A percentile compares a stretch with the other conserved stretches of the same genome.
Evolutionary conservation across 1,140 invertebrate genomes (phyloP).

Genomic region (Temnothorax nylanderi): DNA sequence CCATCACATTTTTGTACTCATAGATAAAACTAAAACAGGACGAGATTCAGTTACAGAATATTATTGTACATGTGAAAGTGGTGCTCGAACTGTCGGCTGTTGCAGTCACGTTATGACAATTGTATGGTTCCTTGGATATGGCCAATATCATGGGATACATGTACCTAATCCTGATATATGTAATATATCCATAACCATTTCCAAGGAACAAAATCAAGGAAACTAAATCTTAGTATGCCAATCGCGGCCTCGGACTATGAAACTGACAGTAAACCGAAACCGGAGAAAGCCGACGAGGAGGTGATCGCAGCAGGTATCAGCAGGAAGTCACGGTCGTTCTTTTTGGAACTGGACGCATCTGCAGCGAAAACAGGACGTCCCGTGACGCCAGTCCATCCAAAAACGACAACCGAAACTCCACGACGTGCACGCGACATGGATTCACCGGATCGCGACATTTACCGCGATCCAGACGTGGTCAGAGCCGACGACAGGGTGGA

Average conservation of each 20-base stretch:
- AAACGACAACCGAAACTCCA: constrained; percentile 84
- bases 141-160: too few species aligned
- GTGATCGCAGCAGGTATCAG: constrained; percentile 95
- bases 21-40: too few species aligned
- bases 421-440: constrained; percentile 87
- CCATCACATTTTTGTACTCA: too few species aligned
- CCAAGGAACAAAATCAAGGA: too few species aligned
- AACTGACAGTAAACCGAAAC: constrained; percentile 84
- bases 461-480: constrained; percentile 91
- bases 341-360: constrained; percentile 93
- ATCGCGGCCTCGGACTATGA: constrained; percentile 87
- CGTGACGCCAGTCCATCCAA: constrained; percentile 83
- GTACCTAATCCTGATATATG: too few species aligned
- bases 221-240: too few species aligned
- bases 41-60: too few species aligned
- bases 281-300: constrained; percentile 90
- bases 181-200: too few species aligned
- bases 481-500: constrained; percentile 87
- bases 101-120: too few species aligned
- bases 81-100: too few species aligned
- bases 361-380: constrained; percentile 83
- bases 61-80: too few species aligned
- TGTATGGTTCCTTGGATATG: too few species aligned
- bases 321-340: constrained; percentile 94
- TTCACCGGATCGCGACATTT: constrained; percentile 91